These are phyloP conservation scores for Zelleria hepariella DNA, from an alignment of 2,888 invertebrate species.

Conservation along the genomic window DNA sequence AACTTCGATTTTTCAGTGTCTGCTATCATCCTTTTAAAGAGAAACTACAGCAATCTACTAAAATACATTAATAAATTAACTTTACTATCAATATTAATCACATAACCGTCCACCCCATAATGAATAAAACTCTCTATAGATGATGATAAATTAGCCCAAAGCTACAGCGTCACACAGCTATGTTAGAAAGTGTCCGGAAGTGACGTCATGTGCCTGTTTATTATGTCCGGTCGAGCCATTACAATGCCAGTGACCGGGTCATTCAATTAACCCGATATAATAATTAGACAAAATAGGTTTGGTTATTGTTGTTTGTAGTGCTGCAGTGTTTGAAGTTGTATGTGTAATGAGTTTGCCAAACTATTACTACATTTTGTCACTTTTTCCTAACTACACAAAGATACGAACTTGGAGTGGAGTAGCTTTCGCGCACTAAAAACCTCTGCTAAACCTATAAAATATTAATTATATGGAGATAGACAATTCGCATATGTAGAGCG, in stretches of 20 bases:
- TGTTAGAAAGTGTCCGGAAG: neutral
- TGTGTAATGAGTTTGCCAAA: no score
- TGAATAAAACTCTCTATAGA: neutral
- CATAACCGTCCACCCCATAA: neutral
- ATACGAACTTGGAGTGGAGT: no score
- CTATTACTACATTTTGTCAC: no score
- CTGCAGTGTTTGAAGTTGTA: no score
- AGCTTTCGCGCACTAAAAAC: no score
- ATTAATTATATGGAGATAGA: no score
- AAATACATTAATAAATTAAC: neutral
- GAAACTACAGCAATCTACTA: neutral
- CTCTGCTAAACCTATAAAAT: no score
- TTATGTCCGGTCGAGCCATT: neutral
- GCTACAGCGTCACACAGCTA: neutral
- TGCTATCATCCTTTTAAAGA: neutral
- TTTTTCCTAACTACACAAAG: no score
- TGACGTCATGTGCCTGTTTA: neutral
- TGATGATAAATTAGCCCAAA: neutral
- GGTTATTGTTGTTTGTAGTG: no score
- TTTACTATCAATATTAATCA: neutral
- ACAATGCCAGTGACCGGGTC: neutral
- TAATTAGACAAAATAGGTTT: no score
- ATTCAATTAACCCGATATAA: neutral
- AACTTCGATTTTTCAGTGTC: no score
- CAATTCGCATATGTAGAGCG: no score